phyloP scores from a whole-genome alignment of 2,888 invertebrate genomes.

The Oxycera nigricornis region DNA sequence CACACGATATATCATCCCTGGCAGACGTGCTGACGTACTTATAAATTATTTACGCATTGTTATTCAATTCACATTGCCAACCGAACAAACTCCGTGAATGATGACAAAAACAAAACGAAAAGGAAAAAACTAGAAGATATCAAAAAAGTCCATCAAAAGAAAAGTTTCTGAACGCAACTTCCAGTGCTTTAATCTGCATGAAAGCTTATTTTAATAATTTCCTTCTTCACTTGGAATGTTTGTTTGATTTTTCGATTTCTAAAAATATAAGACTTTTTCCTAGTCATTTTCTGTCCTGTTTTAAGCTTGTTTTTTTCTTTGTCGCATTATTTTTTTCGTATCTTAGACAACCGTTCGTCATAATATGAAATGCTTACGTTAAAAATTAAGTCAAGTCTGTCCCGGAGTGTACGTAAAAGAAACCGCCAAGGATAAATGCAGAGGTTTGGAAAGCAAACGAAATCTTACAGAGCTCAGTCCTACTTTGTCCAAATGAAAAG shows the following conservation, averaged over 20 bases:
- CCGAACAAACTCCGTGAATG: no score
- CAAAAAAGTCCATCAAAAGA: no score
- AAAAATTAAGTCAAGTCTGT: conserved; percentile 1
- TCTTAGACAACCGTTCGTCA: background rate
- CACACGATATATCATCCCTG: no score
- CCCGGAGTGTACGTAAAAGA: background rate
- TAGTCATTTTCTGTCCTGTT: no score
- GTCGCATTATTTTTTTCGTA: background rate
- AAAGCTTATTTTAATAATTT: conserved; percentile 33
- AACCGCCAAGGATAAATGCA: no score
- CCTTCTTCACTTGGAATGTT: background rate
- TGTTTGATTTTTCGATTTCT: conserved; percentile 20
- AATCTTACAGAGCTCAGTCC: conserved; percentile 11
- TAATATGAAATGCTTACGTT: conserved; percentile 16
- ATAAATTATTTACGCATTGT: no score
- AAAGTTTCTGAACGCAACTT: background rate
- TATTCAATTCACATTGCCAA: no score
- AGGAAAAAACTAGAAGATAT: no score
- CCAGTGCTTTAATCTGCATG: conserved; percentile 22
- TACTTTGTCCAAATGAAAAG: conserved; percentile 31
- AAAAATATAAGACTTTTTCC: background rate
- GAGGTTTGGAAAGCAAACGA: background rate
- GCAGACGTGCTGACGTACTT: no score
- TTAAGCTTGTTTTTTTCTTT: no score
- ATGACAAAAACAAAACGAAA: no score